These are phyloP conservation scores for Rhynchotus rufescens DNA, from an alignment of 2,797 vertebrate genomes.

Conservation along the genomic window DNA sequence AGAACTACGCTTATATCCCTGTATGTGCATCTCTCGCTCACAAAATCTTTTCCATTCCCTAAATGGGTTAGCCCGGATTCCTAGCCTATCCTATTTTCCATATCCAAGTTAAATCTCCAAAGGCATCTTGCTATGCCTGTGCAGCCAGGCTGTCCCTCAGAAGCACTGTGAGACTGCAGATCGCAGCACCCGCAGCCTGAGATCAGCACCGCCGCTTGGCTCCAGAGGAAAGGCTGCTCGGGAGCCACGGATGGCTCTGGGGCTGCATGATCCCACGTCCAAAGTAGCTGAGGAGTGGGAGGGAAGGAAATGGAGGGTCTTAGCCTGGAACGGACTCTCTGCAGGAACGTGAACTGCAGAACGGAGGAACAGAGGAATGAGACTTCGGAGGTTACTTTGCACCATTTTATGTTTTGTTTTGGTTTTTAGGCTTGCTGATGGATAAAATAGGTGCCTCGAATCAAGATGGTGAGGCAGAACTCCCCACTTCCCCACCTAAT, in stretches of 20 bases:
- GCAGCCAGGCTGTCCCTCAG: not conserved
- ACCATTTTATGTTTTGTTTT: not conserved
- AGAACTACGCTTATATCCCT: slow-evolving; percentile 14
- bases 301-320: not conserved
- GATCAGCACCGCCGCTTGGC: not conserved
- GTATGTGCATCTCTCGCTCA: not conserved
- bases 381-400: not conserved
- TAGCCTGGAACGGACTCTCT: not conserved
- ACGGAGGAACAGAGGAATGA: not conserved
- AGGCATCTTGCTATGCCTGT: not conserved
- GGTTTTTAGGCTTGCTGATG: not conserved
- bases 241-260: not conserved
- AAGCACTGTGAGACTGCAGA: slow-evolving; percentile 8
- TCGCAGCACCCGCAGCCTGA: not conserved
- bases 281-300: not conserved
- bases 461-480: not conserved
- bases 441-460: not conserved
- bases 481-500: not conserved
- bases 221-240: not conserved
- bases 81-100: slow-evolving; percentile 24
- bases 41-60: slow-evolving; percentile 12
- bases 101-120: slow-evolving; percentile 19
- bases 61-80: slow-evolving; percentile 22
- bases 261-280: not conserved
- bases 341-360: not conserved